A percentile compares a stretch with the other conserved stretches of the same genome.
phyloP scores from a whole-genome alignment of 2,113 vertebrate genomes.

The Neofelis nebulosa region DNA sequence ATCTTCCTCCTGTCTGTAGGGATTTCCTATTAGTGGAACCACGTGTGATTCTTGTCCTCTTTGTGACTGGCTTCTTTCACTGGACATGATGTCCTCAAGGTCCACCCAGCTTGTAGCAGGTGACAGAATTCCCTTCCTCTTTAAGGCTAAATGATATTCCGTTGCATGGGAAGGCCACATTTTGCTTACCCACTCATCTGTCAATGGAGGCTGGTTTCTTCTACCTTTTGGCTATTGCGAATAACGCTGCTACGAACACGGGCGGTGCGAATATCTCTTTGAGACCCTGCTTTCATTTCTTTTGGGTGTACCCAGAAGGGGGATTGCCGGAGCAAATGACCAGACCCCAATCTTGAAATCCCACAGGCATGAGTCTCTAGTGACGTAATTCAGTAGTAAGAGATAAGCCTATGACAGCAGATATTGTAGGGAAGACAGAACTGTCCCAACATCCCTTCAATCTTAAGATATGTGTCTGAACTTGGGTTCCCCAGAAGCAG shows the following conservation, averaged over 20 bases:
- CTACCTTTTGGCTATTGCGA: background rate
- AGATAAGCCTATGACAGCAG: background rate
- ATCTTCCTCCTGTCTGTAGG: background rate
- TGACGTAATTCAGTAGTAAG: fast-evolving
- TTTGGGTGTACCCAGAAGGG: background rate
- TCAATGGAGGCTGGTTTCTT: background rate
- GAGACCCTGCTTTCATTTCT: background rate
- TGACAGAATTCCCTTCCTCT: background rate
- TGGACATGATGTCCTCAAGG: background rate
- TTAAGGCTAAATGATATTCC: background rate
- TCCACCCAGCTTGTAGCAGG: background rate
- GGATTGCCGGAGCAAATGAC: background rate
- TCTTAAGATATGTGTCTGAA: background rate
- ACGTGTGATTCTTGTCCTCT: fast-evolving
- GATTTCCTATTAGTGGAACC: no score
- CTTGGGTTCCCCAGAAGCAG: background rate
- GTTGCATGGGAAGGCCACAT: background rate
- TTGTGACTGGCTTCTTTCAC: background rate
- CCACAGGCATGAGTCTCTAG: background rate
- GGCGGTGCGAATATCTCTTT: background rate
- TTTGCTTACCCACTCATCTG: background rate
- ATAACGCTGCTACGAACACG: background rate
- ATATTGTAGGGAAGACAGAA: background rate
- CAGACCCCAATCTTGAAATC: no score
- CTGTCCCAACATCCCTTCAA: no score